These are phyloP conservation scores for Alligator sinensis DNA, from an alignment of 2,113 vertebrate species.

Conservation along the genomic window DNA sequence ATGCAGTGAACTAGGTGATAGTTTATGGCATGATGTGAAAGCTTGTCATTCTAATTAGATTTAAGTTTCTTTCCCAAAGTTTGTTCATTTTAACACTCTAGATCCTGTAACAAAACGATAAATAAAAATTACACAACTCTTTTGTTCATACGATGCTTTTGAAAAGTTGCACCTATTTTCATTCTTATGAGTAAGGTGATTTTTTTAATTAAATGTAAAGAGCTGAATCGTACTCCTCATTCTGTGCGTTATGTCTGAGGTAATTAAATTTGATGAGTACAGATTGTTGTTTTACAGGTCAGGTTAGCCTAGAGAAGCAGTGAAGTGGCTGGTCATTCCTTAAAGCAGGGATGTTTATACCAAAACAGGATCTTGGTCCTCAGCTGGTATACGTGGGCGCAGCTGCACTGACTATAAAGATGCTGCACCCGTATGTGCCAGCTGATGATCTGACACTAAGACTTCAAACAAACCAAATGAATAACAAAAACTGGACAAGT, in stretches of 20 bases:
- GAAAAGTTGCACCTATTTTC: background rate
- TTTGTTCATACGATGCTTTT: slow-evolving; percentile 5
- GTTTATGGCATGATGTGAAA: background rate
- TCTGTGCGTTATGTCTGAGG: background rate
- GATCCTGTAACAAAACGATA: slow-evolving; percentile 33
- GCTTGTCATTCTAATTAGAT: background rate
- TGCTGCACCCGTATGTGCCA: too few species aligned
- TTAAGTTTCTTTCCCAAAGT: background rate
- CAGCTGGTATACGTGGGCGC: too few species aligned
- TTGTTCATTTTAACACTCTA: background rate
- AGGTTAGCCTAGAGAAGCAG: slow-evolving; percentile 23
- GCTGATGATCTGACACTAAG: too few species aligned
- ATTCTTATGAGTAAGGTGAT: background rate
- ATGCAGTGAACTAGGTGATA: slow-evolving; percentile 4
- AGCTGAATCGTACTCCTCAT: too few species aligned
- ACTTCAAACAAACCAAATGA: slow-evolving; percentile 13
- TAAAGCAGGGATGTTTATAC: slow-evolving; percentile 14
- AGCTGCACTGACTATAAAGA: too few species aligned
- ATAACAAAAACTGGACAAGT: background rate
- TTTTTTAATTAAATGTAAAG: background rate
- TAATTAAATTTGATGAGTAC: slow-evolving; percentile 25
- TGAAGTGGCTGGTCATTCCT: background rate
- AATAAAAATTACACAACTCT: background rate
- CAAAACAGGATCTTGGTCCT: background rate
- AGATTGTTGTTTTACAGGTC: background rate